Conservation (phyloP, 2,113 vertebrate species). For the Brachionichthys hirsutus region DNA sequence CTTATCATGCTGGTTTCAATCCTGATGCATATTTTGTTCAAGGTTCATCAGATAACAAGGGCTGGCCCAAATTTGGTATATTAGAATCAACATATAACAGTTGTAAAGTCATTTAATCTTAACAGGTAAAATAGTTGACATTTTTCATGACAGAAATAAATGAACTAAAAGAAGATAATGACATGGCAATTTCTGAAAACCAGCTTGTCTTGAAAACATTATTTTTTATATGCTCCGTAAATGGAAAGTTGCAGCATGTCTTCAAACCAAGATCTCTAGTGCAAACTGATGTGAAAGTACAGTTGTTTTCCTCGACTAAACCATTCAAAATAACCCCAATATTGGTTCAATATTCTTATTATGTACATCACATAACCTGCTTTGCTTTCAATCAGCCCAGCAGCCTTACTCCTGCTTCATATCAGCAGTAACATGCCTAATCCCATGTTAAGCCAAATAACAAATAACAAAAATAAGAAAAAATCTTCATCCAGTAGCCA, state of each 20-base stretch:
- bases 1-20: slow-evolving; percentile 42
- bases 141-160: background rate
- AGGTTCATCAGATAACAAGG: slow-evolving; percentile 44
- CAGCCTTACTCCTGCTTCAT: slow-evolving; percentile 64
- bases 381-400: slow-evolving; percentile 71
- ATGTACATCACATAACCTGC: slow-evolving; percentile 64
- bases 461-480: slow-evolving; percentile 62
- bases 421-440: slow-evolving; percentile 71
- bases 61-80: slow-evolving; percentile 38
- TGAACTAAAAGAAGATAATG: background rate
- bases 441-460: slow-evolving; percentile 74
- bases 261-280: slow-evolving; percentile 9
- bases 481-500: slow-evolving; percentile 65
- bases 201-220: background rate
- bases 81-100: slow-evolving; percentile 35
- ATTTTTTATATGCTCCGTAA: no score
- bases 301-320: slow-evolving; percentile 40
- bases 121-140: slow-evolving; percentile 21
- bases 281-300: slow-evolving; percentile 21
- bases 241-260: background rate
- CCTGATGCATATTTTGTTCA: slow-evolving; percentile 54
- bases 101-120: slow-evolving; percentile 7
- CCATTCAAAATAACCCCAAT: slow-evolving; percentile 72
- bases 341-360: slow-evolving; percentile 71
- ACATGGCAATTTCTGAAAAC: background rate